These are phyloP conservation scores for Girardia tigrina DNA, from an alignment of 2,888 invertebrate species.

Conservation along the genomic window DNA sequence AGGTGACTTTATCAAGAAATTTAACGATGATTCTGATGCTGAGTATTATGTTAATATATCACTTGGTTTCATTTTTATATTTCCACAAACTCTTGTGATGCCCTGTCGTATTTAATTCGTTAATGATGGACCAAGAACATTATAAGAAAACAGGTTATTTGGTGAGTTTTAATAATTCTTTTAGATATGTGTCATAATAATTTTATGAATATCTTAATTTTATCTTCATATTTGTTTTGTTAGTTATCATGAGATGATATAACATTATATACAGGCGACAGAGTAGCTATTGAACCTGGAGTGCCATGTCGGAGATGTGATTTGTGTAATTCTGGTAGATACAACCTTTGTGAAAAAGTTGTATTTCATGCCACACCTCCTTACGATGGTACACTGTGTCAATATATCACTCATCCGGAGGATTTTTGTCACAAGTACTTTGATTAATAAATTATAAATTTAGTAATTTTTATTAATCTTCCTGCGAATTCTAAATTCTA, in stretches of 20 bases:
- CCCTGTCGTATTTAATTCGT: too few relatives aligned
- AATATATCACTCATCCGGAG: slow-evolving; percentile 70
- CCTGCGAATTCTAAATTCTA: too few relatives aligned
- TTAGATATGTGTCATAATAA: not conserved
- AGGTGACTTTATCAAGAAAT: too few relatives aligned
- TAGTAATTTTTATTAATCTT: slow-evolving; percentile 32
- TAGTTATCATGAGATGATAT: too few relatives aligned
- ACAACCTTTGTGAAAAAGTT: slow-evolving; percentile 77
- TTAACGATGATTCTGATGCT: too few relatives aligned
- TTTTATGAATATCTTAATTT: not conserved
- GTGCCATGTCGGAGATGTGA: slow-evolving; percentile 66
- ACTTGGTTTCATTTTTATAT: too few relatives aligned
- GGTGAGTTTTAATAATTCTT: not conserved
- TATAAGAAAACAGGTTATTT: not conserved
- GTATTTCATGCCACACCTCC: slow-evolving; percentile 89
- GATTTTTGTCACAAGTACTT: slow-evolving; percentile 55
- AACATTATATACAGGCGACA: slow-evolving; percentile 57
- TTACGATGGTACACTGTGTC: slow-evolving; percentile 69
- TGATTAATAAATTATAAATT: too few relatives aligned
- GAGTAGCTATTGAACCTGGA: slow-evolving; percentile 86
- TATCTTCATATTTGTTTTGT: not conserved
- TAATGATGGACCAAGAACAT: too few relatives aligned
- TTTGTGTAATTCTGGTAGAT: slow-evolving; percentile 71
- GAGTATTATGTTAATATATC: too few relatives aligned
- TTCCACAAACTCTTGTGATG: too few relatives aligned